These are phyloP conservation scores for Sclerodermus sp. DNA, from an alignment of 2,888 invertebrate genomes.

Conservation along the genomic window DNA sequence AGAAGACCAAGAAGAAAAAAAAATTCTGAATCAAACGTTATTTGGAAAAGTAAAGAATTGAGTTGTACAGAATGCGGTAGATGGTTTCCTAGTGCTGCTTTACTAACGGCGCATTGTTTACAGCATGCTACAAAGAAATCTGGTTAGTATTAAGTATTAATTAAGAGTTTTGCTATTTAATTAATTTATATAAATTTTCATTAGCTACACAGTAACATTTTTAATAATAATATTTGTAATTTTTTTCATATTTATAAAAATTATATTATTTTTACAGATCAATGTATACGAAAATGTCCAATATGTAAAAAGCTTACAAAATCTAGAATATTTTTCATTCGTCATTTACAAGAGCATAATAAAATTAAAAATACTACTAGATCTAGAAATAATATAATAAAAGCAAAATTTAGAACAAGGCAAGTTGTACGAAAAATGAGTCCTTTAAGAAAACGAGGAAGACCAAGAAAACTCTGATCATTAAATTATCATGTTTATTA, in stretches of 20 bases:
- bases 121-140: constrained; percentile 50
- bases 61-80: constrained; percentile 44
- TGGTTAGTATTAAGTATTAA: constrained; percentile 39
- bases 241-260: not conserved
- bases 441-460: constrained; percentile 35
- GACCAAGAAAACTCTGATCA: constrained; percentile 42
- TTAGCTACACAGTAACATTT: not conserved
- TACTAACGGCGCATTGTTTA: constrained; percentile 41
- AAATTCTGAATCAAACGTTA: constrained; percentile 17
- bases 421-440: constrained; percentile 31
- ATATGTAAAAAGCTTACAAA: constrained; percentile 41
- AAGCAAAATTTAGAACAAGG: constrained; percentile 29
- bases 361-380: constrained; percentile 30
- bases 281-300: constrained; percentile 39
- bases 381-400: constrained; percentile 16
- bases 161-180: not conserved
- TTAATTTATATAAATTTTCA: not conserved
- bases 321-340: constrained; percentile 35
- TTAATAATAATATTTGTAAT: not conserved
- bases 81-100: constrained; percentile 46
- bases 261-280: constrained; percentile 28
- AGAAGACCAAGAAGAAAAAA: constrained; percentile 22
- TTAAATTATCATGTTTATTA: constrained; percentile 4
- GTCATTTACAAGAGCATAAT: constrained; percentile 43
- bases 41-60: constrained; percentile 41